phyloP scores from a whole-genome alignment of 2,888 invertebrate species.

The Lysandra coridon region DNA sequence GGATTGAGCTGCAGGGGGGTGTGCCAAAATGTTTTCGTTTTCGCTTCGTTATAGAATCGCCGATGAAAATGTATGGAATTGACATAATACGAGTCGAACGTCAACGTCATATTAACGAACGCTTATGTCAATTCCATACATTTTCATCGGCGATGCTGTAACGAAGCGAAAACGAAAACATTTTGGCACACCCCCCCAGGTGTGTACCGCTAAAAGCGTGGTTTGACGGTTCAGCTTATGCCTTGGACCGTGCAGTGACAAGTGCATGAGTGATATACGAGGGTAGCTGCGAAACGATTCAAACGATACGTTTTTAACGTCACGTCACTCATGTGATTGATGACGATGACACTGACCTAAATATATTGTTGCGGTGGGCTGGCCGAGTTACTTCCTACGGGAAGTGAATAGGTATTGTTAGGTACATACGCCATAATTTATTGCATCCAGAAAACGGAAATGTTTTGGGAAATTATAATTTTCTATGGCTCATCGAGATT shows the following conservation, averaged over 20 bases:
- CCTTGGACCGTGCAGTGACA: slow-evolving; percentile 46
- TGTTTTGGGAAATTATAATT: neutral
- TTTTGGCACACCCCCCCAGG: too few relatives aligned
- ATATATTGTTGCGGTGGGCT: slow-evolving; percentile 5
- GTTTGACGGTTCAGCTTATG: slow-evolving; percentile 26
- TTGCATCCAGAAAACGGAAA: neutral
- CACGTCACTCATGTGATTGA: slow-evolving; percentile 56
- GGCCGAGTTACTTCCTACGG: neutral
- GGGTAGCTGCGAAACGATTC: slow-evolving; percentile 50
- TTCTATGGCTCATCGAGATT: too few relatives aligned
- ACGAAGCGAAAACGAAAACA: too few relatives aligned
- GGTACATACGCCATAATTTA: neutral
- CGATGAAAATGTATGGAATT: too few relatives aligned
- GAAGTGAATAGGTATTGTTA: neutral
- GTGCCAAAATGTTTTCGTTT: too few relatives aligned
- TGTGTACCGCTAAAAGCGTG: too few relatives aligned
- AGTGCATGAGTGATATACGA: slow-evolving; percentile 60
- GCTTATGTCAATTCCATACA: too few relatives aligned
- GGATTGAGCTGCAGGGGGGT: too few relatives aligned
- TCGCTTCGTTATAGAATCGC: too few relatives aligned
- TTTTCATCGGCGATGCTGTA: too few relatives aligned
- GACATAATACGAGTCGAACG: too few relatives aligned
- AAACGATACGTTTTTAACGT: slow-evolving; percentile 56
- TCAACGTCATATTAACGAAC: too few relatives aligned
- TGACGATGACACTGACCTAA: slow-evolving; percentile 61